phyloP scores from a whole-genome alignment of 2,888 invertebrate genomes.

The Rotaria socialis region DNA sequence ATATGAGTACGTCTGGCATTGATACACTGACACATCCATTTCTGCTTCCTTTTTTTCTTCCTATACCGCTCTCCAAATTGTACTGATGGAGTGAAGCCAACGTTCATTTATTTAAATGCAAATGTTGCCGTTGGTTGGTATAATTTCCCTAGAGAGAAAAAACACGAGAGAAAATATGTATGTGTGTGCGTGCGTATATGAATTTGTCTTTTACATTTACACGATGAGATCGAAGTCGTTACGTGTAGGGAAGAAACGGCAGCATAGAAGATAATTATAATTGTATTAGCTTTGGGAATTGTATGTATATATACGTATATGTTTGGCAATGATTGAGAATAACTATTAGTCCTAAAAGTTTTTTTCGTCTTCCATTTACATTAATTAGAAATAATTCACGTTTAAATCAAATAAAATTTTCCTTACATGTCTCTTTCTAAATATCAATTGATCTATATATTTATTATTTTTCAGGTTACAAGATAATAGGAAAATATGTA shows the following conservation, averaged over 20 bases:
- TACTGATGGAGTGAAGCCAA: constrained; percentile 12
- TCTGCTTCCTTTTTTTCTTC: background rate
- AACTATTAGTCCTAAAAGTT: background rate
- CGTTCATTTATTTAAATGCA: background rate
- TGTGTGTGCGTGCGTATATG: background rate
- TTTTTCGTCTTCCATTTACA: background rate
- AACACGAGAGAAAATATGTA: background rate
- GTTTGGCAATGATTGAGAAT: background rate
- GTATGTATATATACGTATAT: background rate
- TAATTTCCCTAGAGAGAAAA: background rate
- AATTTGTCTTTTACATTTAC: background rate
- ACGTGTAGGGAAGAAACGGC: background rate
- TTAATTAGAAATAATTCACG: no score
- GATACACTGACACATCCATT: background rate
- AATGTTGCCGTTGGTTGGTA: background rate
- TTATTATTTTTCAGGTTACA: background rate
- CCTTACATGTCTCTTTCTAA: no score
- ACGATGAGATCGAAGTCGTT: background rate
- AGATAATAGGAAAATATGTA: background rate
- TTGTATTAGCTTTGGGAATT: constrained; percentile 1
- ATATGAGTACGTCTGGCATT: background rate
- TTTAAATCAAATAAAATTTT: no score
- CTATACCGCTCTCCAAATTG: background rate
- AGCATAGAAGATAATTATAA: background rate
- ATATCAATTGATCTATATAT: background rate